Conservation (phyloP, 2,888 invertebrate genomes). For the Zonitis immaculata region DNA sequence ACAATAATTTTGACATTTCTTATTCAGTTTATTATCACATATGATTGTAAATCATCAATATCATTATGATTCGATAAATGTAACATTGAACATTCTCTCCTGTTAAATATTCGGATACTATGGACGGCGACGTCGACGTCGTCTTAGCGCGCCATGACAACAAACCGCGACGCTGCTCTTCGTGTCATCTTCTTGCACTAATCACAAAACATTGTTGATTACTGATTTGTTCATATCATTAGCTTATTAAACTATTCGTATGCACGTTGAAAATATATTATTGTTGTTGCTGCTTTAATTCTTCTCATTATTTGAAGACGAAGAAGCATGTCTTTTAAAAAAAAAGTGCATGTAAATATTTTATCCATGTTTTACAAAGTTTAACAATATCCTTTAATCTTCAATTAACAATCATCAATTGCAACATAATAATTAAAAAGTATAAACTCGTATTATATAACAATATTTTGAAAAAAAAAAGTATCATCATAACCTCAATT, state of each 20-base stretch:
- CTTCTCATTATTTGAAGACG: too few relatives aligned
- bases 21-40: background rate
- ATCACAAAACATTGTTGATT: background rate
- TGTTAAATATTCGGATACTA: background rate
- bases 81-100: slow-evolving; percentile 8
- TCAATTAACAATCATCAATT: too few relatives aligned
- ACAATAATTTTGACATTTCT: background rate
- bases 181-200: slow-evolving; percentile 1
- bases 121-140: background rate
- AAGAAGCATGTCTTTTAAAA: too few relatives aligned
- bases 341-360: too few relatives aligned
- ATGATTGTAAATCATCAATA: background rate
- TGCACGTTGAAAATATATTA: background rate
- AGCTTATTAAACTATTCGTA: background rate
- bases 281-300: too few relatives aligned
- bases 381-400: too few relatives aligned
- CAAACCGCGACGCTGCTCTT: slow-evolving; percentile 4
- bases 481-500: too few relatives aligned
- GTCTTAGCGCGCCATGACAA: slow-evolving; percentile 4
- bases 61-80: background rate
- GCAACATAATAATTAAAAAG: too few relatives aligned
- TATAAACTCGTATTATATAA: too few relatives aligned
- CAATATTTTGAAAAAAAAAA: too few relatives aligned
- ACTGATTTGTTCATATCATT: background rate
- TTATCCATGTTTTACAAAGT: too few relatives aligned